Evolutionary conservation across 1,140 invertebrate genomes (phyloP).

Genomic region (Hylyphantes graminicola): DNA sequence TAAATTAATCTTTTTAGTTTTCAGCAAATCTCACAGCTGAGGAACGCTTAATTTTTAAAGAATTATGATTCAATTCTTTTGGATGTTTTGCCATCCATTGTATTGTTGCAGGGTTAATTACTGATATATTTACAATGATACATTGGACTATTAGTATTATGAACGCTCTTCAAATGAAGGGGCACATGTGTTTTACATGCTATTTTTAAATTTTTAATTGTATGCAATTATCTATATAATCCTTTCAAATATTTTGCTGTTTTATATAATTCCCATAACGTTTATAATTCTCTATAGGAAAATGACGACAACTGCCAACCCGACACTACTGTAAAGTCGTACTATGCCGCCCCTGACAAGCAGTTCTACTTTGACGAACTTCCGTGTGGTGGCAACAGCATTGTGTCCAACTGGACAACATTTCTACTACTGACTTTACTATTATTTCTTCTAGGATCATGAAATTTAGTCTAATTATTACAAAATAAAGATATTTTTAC

Average conservation of each 20-base stretch:
- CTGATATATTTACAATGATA: no score
- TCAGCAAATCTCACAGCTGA: no score
- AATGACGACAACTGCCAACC: constrained; percentile 51
- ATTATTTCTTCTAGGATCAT: constrained; percentile 12
- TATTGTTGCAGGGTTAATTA: no score
- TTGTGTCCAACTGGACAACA: background rate
- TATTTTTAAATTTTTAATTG: no score
- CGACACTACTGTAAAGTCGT: constrained; percentile 43
- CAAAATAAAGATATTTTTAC: constrained; percentile 6
- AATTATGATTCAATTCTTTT: no score
- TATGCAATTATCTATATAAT: background rate
- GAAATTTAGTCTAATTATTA: constrained; percentile 36
- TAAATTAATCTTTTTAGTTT: no score
- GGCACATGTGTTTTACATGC: no score
- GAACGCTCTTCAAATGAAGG: no score
- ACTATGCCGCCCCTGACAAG: constrained; percentile 35
- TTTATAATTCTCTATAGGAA: constrained; percentile 21
- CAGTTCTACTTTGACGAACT: constrained; percentile 45
- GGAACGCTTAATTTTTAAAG: no score
- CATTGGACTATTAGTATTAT: no score
- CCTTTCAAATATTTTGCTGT: background rate
- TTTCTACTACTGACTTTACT: constrained; percentile 17
- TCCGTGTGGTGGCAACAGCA: constrained; percentile 29
- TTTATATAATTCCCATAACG: background rate
- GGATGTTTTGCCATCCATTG: no score